phyloP scores from a whole-genome alignment of 2,888 invertebrate genomes.

The Agonum fuliginosum region DNA sequence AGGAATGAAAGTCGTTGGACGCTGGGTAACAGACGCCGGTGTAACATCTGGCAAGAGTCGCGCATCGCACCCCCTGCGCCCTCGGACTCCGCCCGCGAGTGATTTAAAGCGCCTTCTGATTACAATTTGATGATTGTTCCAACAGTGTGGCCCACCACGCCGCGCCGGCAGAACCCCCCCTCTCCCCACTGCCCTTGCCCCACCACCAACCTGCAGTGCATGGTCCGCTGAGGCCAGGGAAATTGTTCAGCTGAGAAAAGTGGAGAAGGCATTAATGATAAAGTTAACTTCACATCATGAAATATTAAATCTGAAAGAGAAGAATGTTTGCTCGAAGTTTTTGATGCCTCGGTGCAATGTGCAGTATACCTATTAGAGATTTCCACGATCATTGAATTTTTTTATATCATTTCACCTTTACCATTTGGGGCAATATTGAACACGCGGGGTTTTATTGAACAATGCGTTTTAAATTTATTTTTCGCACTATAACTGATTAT shows the following conservation, averaged over 20 bases:
- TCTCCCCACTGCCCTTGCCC: not conserved
- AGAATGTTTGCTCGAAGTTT: constrained; percentile 60
- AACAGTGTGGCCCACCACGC: constrained; percentile 36
- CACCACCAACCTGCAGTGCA: constrained; percentile 54
- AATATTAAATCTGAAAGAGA: constrained; percentile 66
- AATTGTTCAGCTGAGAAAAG: constrained; percentile 70
- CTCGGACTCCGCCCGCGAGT: constrained; percentile 60
- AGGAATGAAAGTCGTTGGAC: constrained; percentile 11
- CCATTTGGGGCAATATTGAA: no score
- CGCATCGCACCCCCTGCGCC: constrained; percentile 63
- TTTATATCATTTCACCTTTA: no score
- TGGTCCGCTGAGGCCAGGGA: constrained; percentile 17
- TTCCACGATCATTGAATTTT: no score
- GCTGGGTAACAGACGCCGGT: constrained; percentile 62
- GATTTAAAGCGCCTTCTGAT: constrained; percentile 72
- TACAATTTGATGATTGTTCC: constrained; percentile 74
- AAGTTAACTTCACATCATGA: constrained; percentile 68
- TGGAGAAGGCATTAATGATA: constrained; percentile 69
- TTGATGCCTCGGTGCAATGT: not conserved
- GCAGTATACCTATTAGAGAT: not conserved
- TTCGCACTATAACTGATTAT: no score
- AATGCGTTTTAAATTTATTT: no score
- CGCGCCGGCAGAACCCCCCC: no score
- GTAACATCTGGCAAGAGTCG: constrained; percentile 70
- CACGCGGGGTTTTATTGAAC: no score